Base-by-base conservation (phyloP, 2,113 vertebrate genomes). In the Lathamus discolor region DNA sequence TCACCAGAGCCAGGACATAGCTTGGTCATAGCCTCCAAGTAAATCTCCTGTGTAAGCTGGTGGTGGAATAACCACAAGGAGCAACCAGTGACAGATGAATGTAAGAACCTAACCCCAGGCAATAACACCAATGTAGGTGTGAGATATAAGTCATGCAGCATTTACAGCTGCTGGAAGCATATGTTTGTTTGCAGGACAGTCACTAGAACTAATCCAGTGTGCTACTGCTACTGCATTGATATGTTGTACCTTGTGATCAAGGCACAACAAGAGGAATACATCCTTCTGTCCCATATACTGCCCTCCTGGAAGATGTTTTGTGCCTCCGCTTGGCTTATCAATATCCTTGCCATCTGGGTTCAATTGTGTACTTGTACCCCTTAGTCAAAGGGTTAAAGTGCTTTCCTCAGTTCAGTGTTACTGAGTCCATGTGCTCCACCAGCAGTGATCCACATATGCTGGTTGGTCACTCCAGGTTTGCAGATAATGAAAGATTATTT, bases 361-460 rank as follows among this genome's bases (percentile, higher is more conserved):
- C 46, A 67, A 74, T 31, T 73, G 22, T 0, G 0, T 46, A n/a
- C 25, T 72, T 69, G 17, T 1, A 1, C 1, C 2, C 16, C 31
- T n/a, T 28, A 66, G n/a, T 29, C 16, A n/a, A 66, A 66, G 24
- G 8, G 13, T 61, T 66, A 41, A 93, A 92, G 18, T 66, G 22
- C 18, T 70, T 92, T 76, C 24, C 13, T 37, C 19, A 13, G 35
- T 39, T 66, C 6, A 25, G 25, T 39, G 43, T 69, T 43, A 69
- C 25, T 2, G 19, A 27, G 18, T 17, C 13, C 29, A 1, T 2
- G 11, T 23, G 39, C 29, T 79, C 33, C 62, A 37, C 28, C 46
- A 51, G 33, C 2, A 1, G 16, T 52, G 33, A 51, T 35, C 20
- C 31, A 15, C 22, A 12, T 1, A 4, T 59, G 31, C 35, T 70